These are phyloP conservation scores for Asobara japonica DNA, from an alignment of 1,140 invertebrate genomes.

Conservation along the genomic window DNA sequence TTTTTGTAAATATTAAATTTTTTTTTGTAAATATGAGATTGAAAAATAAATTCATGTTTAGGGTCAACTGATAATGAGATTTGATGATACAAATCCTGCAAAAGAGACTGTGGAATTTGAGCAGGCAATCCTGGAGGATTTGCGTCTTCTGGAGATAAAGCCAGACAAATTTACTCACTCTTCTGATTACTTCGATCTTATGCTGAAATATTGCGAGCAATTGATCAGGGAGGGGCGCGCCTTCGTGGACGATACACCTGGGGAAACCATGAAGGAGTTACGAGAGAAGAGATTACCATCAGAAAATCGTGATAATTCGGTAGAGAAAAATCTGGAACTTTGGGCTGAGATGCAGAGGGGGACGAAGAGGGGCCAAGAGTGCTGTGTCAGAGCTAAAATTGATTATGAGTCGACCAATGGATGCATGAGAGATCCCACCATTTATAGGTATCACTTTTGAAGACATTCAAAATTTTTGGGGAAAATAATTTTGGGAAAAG, in stretches of 20 bases:
- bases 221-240: conserved; percentile 90
- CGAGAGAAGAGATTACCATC: conserved; percentile 91
- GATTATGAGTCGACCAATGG: conserved; percentile 97
- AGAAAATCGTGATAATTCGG: conserved; percentile 83
- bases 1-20: too few relatives aligned
- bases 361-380: conserved; percentile 79
- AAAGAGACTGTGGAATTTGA: conserved; percentile 99
- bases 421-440: conserved; percentile 98
- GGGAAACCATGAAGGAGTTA: conserved; percentile 94
- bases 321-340: conserved; percentile 86
- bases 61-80: conserved; percentile 98
- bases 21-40: too few relatives aligned
- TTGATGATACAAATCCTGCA: conserved; percentile 99
- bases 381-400: conserved; percentile 96
- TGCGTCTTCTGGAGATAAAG: conserved; percentile 90
- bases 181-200: conserved; percentile 95
- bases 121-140: conserved; percentile 95
- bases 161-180: conserved; percentile 95
- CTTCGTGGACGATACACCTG: conserved; percentile 96
- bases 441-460: too few relatives aligned
- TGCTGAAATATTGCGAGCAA: conserved; percentile 89
- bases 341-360: conserved; percentile 98
- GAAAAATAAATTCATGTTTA: too few relatives aligned
- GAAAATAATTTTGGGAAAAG: too few relatives aligned
- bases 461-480: too few relatives aligned